A percentile compares a stretch with the other conserved stretches of the same genome.
Evolutionary conservation across 2,113 vertebrate genomes (phyloP).

Genomic region (Solenodon paradoxus): DNA sequence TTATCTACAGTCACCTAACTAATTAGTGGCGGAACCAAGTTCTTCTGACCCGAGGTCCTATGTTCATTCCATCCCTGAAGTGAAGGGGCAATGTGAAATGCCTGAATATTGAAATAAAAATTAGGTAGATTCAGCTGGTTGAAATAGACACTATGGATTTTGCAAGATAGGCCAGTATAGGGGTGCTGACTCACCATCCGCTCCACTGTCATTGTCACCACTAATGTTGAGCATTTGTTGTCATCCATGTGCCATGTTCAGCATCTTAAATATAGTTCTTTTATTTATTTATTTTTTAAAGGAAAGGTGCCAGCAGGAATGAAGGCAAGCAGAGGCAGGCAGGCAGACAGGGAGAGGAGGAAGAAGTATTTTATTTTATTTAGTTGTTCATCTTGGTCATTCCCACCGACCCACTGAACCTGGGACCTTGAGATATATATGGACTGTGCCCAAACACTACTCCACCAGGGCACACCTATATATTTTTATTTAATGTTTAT

Average conservation of each 20-base stretch:
- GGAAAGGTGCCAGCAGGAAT: no score
- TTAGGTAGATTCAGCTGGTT: background rate
- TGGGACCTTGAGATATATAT: no score
- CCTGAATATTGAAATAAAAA: background rate
- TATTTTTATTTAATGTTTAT: conserved; percentile 8
- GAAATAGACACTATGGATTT: background rate
- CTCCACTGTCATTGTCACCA: background rate
- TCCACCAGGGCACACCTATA: no score
- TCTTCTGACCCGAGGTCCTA: background rate
- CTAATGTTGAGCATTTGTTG: background rate
- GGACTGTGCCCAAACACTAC: no score
- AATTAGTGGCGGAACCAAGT: background rate
- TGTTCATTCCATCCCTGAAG: background rate
- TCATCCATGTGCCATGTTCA: background rate
- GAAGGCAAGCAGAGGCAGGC: no score
- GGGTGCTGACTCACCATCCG: background rate
- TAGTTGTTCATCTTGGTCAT: no score
- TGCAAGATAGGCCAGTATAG: background rate
- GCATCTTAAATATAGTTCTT: no score
- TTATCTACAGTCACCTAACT: background rate
- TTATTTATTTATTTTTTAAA: no score
- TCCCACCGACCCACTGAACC: no score
- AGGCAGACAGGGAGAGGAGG: no score
- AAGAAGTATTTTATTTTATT: no score
- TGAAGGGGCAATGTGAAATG: conserved; percentile 5